Conservation (phyloP, 2,888 invertebrate species). For the Phengaris alcon region DNA sequence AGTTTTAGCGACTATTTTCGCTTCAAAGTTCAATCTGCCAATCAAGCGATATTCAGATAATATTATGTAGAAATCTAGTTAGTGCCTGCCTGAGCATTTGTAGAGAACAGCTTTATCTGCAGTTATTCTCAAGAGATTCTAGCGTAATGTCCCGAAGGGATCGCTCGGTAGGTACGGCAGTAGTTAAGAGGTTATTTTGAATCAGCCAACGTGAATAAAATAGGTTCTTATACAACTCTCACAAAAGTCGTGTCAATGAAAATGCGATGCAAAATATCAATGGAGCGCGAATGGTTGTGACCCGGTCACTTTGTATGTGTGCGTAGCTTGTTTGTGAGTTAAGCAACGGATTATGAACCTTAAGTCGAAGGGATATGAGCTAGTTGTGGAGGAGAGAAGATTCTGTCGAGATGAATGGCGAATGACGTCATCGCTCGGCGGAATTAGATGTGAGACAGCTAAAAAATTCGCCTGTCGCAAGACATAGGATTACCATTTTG, state of each 20-base stretch:
- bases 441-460: not conserved
- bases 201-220: not conserved
- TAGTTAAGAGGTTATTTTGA: not conserved
- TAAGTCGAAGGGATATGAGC: constrained; percentile 32
- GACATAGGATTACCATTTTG: not conserved
- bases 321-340: constrained; percentile 38
- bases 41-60: too few species aligned
- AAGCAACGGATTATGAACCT: constrained; percentile 37
- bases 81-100: too few species aligned
- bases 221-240: constrained; percentile 17
- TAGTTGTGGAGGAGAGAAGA: not conserved
- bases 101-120: too few species aligned
- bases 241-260: constrained; percentile 59
- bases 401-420: constrained; percentile 20
- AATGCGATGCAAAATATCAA: constrained; percentile 71
- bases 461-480: not conserved
- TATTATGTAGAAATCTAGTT: too few species aligned
- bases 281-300: constrained; percentile 70
- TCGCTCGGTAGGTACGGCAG: too few species aligned
- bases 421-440: constrained; percentile 12
- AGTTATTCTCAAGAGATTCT: too few species aligned
- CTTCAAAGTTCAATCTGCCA: too few species aligned
- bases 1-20: too few species aligned
- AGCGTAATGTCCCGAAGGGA: too few species aligned
- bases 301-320: constrained; percentile 63